Percentiles rank a stretch among this genome's conserved stretches.
Conservation (phyloP, 2,888 invertebrate species). For the Polyommatus iphigenia region DNA sequence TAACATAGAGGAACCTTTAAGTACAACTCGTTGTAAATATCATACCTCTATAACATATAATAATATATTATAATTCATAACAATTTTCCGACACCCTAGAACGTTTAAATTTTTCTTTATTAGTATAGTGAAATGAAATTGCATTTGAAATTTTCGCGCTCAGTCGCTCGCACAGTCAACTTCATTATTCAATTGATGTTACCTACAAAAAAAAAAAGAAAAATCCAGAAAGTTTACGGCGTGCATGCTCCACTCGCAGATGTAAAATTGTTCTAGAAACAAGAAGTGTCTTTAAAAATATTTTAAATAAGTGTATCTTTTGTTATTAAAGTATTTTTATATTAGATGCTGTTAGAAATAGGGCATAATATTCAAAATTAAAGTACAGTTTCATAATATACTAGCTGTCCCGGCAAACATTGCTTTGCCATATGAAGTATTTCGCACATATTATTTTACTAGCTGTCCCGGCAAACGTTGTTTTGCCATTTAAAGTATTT, state of each 20-base stretch:
- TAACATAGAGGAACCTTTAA: background rate
- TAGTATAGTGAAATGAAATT: constrained; percentile 24
- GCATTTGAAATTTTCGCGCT: constrained; percentile 22
- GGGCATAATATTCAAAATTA: too few relatives aligned
- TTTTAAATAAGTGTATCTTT: too few relatives aligned
- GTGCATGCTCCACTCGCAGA: constrained; percentile 50
- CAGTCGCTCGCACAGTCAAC: constrained; percentile 18
- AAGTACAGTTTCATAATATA: too few relatives aligned
- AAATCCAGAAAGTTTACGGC: constrained; percentile 39
- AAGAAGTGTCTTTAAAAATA: background rate
- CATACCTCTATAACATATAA: too few relatives aligned
- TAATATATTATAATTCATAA: too few relatives aligned
- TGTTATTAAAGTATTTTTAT: too few relatives aligned
- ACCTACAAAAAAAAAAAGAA: constrained; percentile 29
- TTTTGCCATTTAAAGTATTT: too few relatives aligned
- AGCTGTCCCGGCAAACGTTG: too few relatives aligned
- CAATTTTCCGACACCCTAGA: background rate
- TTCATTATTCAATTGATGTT: constrained; percentile 32
- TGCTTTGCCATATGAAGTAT: too few relatives aligned
- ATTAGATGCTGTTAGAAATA: too few relatives aligned
- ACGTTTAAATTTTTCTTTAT: constrained; percentile 3
- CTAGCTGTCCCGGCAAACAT: too few relatives aligned
- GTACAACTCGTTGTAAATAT: background rate
- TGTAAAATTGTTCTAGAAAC: background rate
- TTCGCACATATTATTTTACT: too few relatives aligned